These are phyloP conservation scores for Tor tambroides DNA, from an alignment of 2,113 vertebrate species.

Conservation along the genomic window DNA sequence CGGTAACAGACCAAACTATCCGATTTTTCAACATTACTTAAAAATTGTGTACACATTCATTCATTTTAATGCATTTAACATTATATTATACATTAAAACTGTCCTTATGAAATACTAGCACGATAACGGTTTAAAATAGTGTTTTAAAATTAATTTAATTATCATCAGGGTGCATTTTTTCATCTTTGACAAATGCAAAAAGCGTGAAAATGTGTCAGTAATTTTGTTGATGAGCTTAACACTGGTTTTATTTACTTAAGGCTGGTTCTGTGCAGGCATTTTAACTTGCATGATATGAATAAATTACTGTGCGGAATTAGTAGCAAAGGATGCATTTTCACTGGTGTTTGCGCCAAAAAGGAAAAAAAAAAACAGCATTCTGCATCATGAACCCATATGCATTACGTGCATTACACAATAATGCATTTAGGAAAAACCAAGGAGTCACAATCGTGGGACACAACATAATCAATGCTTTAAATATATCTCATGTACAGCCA, in stretches of 20 bases:
- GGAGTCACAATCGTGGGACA: background rate
- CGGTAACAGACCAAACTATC: no score
- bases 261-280: background rate
- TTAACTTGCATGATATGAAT: background rate
- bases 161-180: background rate
- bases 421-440: background rate
- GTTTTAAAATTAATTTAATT: background rate
- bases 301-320: background rate
- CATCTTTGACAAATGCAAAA: background rate
- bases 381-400: background rate
- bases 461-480: background rate
- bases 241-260: background rate
- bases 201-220: background rate
- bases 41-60: no score
- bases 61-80: no score
- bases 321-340: background rate
- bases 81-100: no score
- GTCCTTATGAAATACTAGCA: no score
- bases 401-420: background rate
- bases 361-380: background rate
- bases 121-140: no score
- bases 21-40: no score
- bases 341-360: background rate
- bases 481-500: background rate
- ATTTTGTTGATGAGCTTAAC: background rate